A percentile compares a stretch with the other conserved stretches of the same genome.
These are phyloP conservation scores for Melanogrammus aeglefinus DNA, from an alignment of 2,797 vertebrate species.

Conservation along the genomic window DNA sequence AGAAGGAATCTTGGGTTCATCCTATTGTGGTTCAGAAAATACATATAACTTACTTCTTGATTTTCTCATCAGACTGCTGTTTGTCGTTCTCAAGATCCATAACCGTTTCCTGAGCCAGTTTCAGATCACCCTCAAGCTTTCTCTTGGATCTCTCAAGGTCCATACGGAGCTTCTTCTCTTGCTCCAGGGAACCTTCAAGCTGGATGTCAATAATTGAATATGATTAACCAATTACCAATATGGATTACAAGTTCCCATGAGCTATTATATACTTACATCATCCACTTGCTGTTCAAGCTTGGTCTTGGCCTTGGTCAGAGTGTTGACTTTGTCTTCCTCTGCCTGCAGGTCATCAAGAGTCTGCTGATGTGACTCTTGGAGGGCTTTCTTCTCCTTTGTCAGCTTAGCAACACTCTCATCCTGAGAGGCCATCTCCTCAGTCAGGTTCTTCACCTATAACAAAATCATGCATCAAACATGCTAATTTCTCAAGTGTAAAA, in stretches of 20 bases:
- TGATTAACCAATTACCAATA: background rate
- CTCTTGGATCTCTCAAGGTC: constrained; percentile 83
- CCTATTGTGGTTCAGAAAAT: background rate
- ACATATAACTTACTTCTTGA: constrained; percentile 76
- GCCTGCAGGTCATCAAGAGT: constrained; percentile 77
- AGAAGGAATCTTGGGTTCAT: background rate
- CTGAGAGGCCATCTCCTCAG: constrained; percentile 77
- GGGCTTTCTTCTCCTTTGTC: constrained; percentile 72
- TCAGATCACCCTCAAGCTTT: constrained; percentile 84
- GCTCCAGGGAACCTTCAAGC: constrained; percentile 83
- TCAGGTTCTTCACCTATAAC: constrained; percentile 84
- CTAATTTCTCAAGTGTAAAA: too few relatives aligned
- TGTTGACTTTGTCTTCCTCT: constrained; percentile 82
- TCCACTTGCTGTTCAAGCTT: constrained; percentile 85
- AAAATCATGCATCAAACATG: too few relatives aligned
- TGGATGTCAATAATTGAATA: constrained; percentile 36
- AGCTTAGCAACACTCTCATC: constrained; percentile 77
- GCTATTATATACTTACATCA: constrained; percentile 66
- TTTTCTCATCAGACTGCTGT: constrained; percentile 82
- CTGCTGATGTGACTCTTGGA: constrained; percentile 77
- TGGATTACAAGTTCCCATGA: background rate
- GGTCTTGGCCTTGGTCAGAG: constrained; percentile 75
- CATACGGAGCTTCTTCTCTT: constrained; percentile 82
- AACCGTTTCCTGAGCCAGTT: constrained; percentile 80
- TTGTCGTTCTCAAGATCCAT: constrained; percentile 84